phyloP scores from a whole-genome alignment of 1,140 invertebrate species.

The Amyelois transitella region DNA sequence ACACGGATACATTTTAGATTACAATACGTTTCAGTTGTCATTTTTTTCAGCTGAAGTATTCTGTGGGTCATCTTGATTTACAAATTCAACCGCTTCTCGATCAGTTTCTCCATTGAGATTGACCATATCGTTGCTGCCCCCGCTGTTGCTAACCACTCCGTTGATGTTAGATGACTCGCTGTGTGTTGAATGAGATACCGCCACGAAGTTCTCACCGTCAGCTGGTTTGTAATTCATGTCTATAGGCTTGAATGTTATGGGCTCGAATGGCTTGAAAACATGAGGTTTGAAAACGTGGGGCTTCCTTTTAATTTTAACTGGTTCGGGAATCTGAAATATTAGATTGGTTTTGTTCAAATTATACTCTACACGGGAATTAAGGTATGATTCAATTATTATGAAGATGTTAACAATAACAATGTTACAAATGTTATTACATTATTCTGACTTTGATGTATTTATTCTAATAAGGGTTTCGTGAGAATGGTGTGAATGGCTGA shows the following conservation, averaged over 20 bases:
- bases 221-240: not conserved
- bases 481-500: no score
- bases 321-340: not conserved
- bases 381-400: no score
- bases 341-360: no score
- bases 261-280: not conserved
- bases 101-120: slow-evolving; percentile 6
- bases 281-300: not conserved
- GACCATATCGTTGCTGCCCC: not conserved
- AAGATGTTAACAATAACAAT: no score
- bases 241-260: slow-evolving; percentile 1
- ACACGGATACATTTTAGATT: not conserved
- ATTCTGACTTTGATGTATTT: no score
- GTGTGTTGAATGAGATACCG: not conserved
- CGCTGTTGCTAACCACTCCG: not conserved
- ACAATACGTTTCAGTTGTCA: no score
- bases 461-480: no score
- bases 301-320: not conserved
- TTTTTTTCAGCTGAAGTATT: not conserved
- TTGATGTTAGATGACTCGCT: not conserved
- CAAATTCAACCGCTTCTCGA: not conserved
- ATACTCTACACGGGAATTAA: no score
- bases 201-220: not conserved
- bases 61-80: not conserved
- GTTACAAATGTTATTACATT: no score